These are phyloP conservation scores for Scolopax mira DNA, from an alignment of 2,113 vertebrate genomes.

Conservation along the genomic window DNA sequence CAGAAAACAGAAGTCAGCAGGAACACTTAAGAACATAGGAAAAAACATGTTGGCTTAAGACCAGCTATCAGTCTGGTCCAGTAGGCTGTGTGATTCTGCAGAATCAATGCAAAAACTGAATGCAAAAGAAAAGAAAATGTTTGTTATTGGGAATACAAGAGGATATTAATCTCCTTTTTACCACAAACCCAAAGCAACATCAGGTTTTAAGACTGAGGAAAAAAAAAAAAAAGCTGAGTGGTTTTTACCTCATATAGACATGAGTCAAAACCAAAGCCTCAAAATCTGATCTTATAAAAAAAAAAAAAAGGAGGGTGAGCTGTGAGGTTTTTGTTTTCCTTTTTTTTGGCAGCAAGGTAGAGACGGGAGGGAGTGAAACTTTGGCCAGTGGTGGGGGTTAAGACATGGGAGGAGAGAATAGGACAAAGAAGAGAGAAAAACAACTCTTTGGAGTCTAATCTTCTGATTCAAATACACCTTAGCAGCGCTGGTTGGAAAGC, in stretches of 20 bases:
- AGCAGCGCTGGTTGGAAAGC: constrained; percentile 17
- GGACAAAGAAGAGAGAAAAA: constrained; percentile 47
- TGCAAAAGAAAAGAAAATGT: not conserved
- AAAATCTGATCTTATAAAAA: constrained; percentile 6
- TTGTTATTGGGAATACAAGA: not conserved
- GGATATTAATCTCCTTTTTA: not conserved
- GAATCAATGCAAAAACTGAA: not conserved
- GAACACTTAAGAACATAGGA: not conserved
- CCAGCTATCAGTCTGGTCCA: not conserved
- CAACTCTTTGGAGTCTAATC: not conserved
- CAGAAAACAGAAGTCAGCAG: constrained; percentile 21
- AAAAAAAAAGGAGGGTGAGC: not conserved
- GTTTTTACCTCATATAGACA: constrained; percentile 37
- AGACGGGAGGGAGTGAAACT: not conserved
- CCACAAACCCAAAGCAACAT: constrained; percentile 10
- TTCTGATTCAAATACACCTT: constrained; percentile 46
- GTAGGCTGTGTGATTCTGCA: not conserved
- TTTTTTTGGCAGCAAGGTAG: constrained; percentile 22
- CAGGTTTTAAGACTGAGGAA: not conserved
- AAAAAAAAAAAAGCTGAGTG: not conserved
- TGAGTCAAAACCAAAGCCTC: constrained; percentile 40
- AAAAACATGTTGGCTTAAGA: not conserved
- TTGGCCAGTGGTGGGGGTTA: not conserved
- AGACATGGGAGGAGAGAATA: not conserved
- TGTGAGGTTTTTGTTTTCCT: not conserved